Percentiles rank a stretch among this genome's conserved stretches.
These are phyloP conservation scores for Mustela nigripes DNA, from an alignment of 2,113 vertebrate genomes.

Conservation along the genomic window DNA sequence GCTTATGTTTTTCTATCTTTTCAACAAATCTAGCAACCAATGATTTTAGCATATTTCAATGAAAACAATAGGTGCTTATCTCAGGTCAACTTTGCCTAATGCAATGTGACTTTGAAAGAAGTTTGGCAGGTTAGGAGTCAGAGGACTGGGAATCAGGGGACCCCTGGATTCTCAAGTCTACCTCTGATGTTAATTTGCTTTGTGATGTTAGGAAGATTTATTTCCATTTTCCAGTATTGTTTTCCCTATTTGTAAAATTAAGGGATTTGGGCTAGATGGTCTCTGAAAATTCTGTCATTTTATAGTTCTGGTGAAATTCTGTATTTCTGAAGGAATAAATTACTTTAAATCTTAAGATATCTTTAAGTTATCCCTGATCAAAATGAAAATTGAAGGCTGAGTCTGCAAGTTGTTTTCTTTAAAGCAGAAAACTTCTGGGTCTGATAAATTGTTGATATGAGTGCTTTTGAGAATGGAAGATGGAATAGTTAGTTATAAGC, in stretches of 20 bases:
- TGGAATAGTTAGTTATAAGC: background rate
- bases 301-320: background rate
- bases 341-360: background rate
- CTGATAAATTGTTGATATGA: conserved; percentile 37
- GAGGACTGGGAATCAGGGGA: background rate
- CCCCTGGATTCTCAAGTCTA: background rate
- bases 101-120: background rate
- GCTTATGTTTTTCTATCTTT: background rate
- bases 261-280: background rate
- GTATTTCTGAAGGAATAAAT: background rate
- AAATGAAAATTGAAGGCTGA: background rate
- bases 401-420: background rate
- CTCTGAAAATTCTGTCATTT: background rate
- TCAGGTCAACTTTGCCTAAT: background rate
- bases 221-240: background rate
- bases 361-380: background rate
- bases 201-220: background rate
- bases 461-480: conserved; percentile 36
- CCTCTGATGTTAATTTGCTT: background rate
- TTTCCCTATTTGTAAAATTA: background rate
- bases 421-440: background rate
- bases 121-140: background rate
- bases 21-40: background rate
- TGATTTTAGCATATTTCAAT: background rate
- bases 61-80: background rate